Percentiles rank a stretch among this genome's conserved stretches.
These are phyloP conservation scores for Aphaenogaster rudis DNA, from an alignment of 1,140 invertebrate species.

Conservation along the genomic window DNA sequence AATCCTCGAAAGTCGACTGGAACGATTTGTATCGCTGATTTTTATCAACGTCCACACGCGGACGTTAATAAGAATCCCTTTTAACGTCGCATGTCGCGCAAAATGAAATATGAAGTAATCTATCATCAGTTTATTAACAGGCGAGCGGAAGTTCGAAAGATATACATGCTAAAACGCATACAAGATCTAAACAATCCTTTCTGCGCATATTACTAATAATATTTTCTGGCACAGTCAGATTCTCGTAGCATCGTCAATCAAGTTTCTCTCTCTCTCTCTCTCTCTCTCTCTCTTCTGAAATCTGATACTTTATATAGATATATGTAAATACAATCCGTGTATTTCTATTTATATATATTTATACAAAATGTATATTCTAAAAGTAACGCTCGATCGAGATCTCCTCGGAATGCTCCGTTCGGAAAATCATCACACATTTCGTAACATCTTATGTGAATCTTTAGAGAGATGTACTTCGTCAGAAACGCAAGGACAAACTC, in stretches of 20 bases:
- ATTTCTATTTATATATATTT: conserved; percentile 31
- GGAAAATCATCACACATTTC: conserved; percentile 14
- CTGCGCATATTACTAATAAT: conserved; percentile 40
- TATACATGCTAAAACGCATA: conserved; percentile 48
- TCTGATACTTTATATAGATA: conserved; percentile 37
- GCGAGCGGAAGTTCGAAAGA: conserved; percentile 32
- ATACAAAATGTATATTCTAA: conserved; percentile 26
- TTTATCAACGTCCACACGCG: background rate
- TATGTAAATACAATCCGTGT: conserved; percentile 19
- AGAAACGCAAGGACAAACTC: background rate
- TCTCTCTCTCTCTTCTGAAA: conserved; percentile 18
- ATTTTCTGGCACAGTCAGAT: conserved; percentile 55
- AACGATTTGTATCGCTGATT: conserved; percentile 7
- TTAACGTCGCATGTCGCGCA: background rate
- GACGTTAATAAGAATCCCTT: background rate
- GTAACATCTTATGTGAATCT: background rate
- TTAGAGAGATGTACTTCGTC: background rate
- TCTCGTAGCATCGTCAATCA: conserved; percentile 31
- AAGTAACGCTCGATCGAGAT: conserved; percentile 29
- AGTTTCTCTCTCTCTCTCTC: background rate
- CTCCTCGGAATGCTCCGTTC: conserved; percentile 24
- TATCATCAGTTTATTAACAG: conserved; percentile 49
- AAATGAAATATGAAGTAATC: conserved; percentile 47
- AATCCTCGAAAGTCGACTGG: conserved; percentile 12
- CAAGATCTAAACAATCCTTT: conserved; percentile 29